Evolutionary conservation across 2,113 vertebrate species (phyloP).

Genomic region (Indicator indicator): DNA sequence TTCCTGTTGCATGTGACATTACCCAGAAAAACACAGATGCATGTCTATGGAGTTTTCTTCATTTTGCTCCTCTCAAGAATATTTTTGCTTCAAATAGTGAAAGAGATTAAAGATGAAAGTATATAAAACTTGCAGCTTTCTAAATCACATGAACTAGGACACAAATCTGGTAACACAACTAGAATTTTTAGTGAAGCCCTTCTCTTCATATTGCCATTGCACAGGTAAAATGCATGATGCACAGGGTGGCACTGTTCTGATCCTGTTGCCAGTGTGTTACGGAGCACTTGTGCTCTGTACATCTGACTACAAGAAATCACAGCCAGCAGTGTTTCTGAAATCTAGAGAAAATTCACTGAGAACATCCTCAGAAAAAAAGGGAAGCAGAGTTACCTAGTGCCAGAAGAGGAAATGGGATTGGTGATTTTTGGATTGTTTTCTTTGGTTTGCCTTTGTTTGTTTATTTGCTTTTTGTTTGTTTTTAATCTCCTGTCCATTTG

Average conservation of each 20-base stretch:
- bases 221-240: background rate
- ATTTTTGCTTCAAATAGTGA: background rate
- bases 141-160: background rate
- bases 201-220: background rate
- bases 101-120: background rate
- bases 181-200: background rate
- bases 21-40: background rate
- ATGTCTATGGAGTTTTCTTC: background rate
- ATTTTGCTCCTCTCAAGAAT: background rate
- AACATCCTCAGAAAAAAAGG: background rate
- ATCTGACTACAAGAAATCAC: background rate
- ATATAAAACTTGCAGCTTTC: background rate
- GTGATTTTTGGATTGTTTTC: too few relatives aligned
- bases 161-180: background rate
- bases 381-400: background rate
- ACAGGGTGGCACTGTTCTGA: background rate
- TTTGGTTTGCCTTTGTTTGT: too few relatives aligned
- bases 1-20: rapidly evolving
- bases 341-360: background rate
- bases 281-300: background rate
- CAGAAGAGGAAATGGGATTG: background rate
- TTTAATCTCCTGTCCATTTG: background rate
- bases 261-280: background rate
- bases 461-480: background rate
- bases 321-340: background rate